These are phyloP conservation scores for Brachionus koreanus DNA, from an alignment of 1,140 invertebrate species.

Conservation along the genomic window DNA sequence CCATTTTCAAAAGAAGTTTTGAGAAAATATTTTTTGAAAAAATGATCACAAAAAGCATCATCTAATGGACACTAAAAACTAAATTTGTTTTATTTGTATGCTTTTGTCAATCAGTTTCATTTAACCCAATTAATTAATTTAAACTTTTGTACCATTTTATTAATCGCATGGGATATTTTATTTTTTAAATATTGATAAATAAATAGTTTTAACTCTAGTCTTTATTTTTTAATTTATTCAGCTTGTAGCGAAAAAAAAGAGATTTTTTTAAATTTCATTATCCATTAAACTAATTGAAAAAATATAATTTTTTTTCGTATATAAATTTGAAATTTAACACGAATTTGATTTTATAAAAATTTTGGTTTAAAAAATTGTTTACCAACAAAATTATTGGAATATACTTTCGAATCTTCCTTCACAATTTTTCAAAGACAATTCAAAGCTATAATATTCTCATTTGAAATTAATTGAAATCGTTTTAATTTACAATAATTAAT, in stretches of 20 bases:
- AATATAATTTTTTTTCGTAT: background rate
- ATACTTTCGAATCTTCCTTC: background rate
- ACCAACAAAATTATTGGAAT: no score
- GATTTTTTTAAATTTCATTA: background rate
- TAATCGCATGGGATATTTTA: background rate
- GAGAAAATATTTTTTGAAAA: background rate
- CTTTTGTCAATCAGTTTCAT: slow-evolving; percentile 3
- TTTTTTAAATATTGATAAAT: background rate
- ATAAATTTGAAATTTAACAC: background rate
- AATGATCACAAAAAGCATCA: background rate
- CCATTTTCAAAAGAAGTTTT: background rate
- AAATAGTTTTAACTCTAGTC: background rate
- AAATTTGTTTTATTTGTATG: slow-evolving; percentile 2
- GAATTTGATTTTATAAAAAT: background rate
- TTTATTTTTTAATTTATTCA: background rate
- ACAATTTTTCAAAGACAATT: background rate
- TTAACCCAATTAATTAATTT: background rate
- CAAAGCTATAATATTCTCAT: background rate
- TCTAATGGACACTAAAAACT: background rate
- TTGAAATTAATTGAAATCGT: background rate
- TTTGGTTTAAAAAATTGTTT: background rate
- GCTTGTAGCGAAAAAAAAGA: background rate
- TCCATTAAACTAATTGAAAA: background rate
- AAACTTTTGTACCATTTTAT: background rate
- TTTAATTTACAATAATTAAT: background rate